Conservation (phyloP, 2,888 invertebrate species). For the Leptopilina drosophilae region DNA sequence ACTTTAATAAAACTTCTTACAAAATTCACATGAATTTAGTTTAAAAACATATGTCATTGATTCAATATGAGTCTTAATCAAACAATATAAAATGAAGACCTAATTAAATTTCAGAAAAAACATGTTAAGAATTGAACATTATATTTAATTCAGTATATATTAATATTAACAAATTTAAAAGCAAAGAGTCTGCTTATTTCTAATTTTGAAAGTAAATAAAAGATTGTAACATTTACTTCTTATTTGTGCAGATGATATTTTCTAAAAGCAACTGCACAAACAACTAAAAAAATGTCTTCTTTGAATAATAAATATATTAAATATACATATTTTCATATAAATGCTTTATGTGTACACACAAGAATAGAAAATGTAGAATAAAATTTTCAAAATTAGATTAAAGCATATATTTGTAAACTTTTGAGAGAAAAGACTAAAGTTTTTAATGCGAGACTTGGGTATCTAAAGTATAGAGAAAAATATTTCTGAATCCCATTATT, state of each 20-base stretch:
- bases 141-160: background rate
- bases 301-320: slow-evolving; percentile 16
- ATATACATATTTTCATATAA: background rate
- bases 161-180: background rate
- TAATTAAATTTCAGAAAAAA: background rate
- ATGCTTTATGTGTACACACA: background rate
- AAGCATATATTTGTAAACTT: too few species aligned
- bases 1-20: too few species aligned
- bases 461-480: too few species aligned
- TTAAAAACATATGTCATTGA: too few species aligned
- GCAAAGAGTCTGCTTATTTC: slow-evolving; percentile 20
- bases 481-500: too few species aligned
- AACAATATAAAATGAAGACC: background rate
- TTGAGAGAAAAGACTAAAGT: too few species aligned
- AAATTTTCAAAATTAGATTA: too few species aligned
- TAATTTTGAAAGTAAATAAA: slow-evolving; percentile 17
- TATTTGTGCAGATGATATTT: slow-evolving; percentile 70
- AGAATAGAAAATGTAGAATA: background rate
- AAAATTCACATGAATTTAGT: too few species aligned
- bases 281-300: slow-evolving; percentile 50
- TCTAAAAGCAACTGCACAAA: slow-evolving; percentile 69
- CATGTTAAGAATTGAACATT: background rate
- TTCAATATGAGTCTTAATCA: background rate
- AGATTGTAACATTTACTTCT: background rate
- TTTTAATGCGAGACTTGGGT: too few species aligned